Base-by-base conservation (phyloP, 2,113 vertebrate genomes). In the Gymnobelideus leadbeateri region DNA sequence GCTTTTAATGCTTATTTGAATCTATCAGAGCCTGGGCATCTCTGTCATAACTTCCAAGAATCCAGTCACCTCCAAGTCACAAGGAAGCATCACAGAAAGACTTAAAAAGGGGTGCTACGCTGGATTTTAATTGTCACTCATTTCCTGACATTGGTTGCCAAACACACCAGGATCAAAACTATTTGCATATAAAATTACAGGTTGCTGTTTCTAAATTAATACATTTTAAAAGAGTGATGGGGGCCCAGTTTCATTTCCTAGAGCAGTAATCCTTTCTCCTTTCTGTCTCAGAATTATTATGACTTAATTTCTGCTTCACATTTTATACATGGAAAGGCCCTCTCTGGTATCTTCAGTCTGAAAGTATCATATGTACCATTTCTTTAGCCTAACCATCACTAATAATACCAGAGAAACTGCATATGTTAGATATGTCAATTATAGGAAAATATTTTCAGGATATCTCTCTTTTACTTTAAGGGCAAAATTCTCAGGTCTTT, bases 221-320 rank as follows among this genome's bases (percentile, higher is more conserved):
- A 77, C 55, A 25, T 92, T 92, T 14, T n/a, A 37, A 24, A 55
- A 95, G n/a, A 46, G 68, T 53, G 61, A 51, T 31, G 47, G 1
- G 91, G 52, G 7, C 37, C 89, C 50, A 94, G 8, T 21, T 92
- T 91, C 94, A 92, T 21, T 94, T 31, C 0, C 12, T 51, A 93
- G 14, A 8, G 47, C 24, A 55, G 24, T 2, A 92, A 91, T 84
- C 51, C 2, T 91, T 90, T 94, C 16, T 31, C 90, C 12, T 95
- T 28, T n/a, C 47, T 91, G 51, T 90, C 55, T 51, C 12, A 89
- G 37, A 49, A 89, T 68, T 96, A 57, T 23, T 89, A 94, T 95
- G 84, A 77, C 16, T 24, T 26, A 91, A 28, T 61, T 53, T 95
- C 1, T 1, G 2, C 51, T 10, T 89, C 51, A 57, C 3, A 43